Conservation (phyloP, 1,140 invertebrate species). For the Phthorimaea operculella region DNA sequence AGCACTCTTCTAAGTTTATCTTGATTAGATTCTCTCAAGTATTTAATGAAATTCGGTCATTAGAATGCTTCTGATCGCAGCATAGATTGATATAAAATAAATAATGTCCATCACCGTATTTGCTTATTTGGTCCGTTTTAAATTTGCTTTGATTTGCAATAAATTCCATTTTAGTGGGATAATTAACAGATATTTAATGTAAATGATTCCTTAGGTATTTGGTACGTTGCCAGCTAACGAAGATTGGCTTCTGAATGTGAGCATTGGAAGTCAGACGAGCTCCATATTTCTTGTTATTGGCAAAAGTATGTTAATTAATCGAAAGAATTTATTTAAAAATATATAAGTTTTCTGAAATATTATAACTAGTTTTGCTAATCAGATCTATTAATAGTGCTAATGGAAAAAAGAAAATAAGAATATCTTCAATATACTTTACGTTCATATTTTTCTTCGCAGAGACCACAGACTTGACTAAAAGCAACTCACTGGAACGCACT, state of each 20-base stretch:
- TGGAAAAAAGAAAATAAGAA: too few relatives aligned
- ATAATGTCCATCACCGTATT: neutral
- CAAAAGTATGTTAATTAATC: too few relatives aligned
- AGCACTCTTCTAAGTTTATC: too few relatives aligned
- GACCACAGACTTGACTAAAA: too few relatives aligned
- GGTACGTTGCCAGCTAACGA: neutral
- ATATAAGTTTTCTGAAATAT: too few relatives aligned
- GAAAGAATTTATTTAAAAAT: too few relatives aligned
- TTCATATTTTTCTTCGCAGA: too few relatives aligned
- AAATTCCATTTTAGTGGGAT: neutral
- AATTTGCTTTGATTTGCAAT: constrained; percentile 1
- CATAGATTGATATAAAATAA: neutral
- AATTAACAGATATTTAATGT: constrained; percentile 6
- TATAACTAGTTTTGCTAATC: too few relatives aligned
- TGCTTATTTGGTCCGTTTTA: neutral
- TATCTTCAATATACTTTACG: too few relatives aligned
- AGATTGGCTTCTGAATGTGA: neutral
- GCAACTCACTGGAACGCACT: too few relatives aligned
- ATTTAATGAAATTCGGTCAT: neutral
- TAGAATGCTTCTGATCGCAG: neutral
- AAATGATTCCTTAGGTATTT: neutral
- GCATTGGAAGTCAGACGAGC: neutral
- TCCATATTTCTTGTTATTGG: neutral
- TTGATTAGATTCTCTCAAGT: too few relatives aligned
- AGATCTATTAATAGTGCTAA: too few relatives aligned